Base-by-base conservation (phyloP, 2,888 invertebrate genomes). In the Lasioglossum figueresi region DNA sequence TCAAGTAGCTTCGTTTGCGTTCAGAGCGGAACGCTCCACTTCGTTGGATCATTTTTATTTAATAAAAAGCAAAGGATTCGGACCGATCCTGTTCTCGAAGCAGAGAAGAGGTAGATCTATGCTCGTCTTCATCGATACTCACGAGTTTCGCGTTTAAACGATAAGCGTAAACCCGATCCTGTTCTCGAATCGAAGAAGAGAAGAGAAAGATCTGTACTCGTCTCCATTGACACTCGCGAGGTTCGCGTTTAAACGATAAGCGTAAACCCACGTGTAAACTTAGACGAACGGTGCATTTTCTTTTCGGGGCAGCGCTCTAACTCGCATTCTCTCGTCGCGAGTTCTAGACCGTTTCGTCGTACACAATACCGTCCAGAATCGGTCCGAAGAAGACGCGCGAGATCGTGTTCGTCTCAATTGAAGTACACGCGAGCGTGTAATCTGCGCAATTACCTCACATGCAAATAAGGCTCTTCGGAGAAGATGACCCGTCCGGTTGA, bases 391-490 rank as follows among this genome's bases (percentile, higher is more conserved):
- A 85, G 85, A 56, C 85, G 80, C 12, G 70, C 70, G 73, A 71
- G 66, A 23, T 73, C 59, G 34, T 56, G 71, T 56, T 66, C 34
- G 80, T 76, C 66, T 78, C 85, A 80, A 87, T 87, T 87, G 82
- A 88, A 89, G 88, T 85, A 87, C 90, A 72, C 87, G 83, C 87
- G 85, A 78, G 80, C 83, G 89, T 75, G 81, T 90, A 91, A 91
- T 91, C 88, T 88, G 88, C 89, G 87, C 91, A 91, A 92, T 92
- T 93, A 93, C 90, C 91, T 88, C 86, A 88, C 89, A 92, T 91
- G 92, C 92, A 91, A 93, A 93, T 92, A 89, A 90, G 88, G 78
- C 87, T 81, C 66, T 79, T 77, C 66, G 82, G 88, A 91, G 85
- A 89, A 90, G 85, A 87, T 91, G 89, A 89, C 89, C 91, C 87